These are phyloP conservation scores for Bembecia ichneumoniformis DNA, from an alignment of 2,888 invertebrate species.

Conservation along the genomic window DNA sequence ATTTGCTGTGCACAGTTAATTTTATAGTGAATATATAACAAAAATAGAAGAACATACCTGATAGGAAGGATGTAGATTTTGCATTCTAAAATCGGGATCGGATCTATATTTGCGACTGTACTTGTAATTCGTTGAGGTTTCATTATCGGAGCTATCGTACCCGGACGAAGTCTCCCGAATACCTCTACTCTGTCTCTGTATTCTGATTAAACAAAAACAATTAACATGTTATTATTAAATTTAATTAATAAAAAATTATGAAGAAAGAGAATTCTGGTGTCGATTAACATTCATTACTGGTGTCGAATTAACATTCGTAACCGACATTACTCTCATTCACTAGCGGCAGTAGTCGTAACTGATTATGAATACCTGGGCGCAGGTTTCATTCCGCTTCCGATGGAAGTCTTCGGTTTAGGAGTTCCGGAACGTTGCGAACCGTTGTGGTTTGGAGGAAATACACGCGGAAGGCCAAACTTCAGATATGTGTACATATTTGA, in stretches of 20 bases:
- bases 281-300: too few relatives aligned
- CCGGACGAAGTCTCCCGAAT: conserved; percentile 91
- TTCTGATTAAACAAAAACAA: conserved; percentile 35
- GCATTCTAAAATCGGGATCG: conserved; percentile 87
- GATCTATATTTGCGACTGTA: conserved; percentile 84
- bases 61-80: conserved; percentile 72
- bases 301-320: too few relatives aligned
- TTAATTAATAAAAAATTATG: too few relatives aligned
- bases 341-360: not conserved
- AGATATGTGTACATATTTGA: conserved; percentile 95
- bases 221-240: too few relatives aligned
- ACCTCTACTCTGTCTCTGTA: conserved; percentile 73
- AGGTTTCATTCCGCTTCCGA: conserved; percentile 70
- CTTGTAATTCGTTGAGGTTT: conserved; percentile 77
- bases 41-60: conserved; percentile 35
- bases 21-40: not conserved
- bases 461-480: conserved; percentile 93
- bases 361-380: conserved; percentile 44
- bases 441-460: conserved; percentile 88
- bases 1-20: not conserved
- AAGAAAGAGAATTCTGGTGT: too few relatives aligned
- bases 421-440: conserved; percentile 79
- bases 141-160: conserved; percentile 91
- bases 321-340: too few relatives aligned
- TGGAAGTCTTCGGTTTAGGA: conserved; percentile 70